Evolutionary conservation across 30 jellyfish, hydroid and myxozoan genomes (phyloP).

Genomic region (Hydractinia symbiolongicarpus): DNA sequence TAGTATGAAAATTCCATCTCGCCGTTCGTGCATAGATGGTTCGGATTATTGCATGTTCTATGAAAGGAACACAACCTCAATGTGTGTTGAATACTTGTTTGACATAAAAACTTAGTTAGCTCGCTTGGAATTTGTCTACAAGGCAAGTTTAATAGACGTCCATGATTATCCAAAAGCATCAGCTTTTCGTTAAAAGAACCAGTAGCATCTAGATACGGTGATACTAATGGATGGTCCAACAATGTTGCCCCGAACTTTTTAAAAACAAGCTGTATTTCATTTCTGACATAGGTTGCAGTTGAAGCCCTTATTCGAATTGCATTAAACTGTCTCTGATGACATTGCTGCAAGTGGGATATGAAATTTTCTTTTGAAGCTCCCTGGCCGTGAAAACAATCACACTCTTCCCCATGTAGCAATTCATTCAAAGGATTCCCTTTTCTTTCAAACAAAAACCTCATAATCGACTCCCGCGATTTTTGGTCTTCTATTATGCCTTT

Average conservation of each 20-base stretch:
- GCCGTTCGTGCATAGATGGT: neutral
- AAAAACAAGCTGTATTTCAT: neutral
- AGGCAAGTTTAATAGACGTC: neutral
- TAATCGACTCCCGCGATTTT: neutral
- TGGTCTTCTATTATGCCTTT: neutral
- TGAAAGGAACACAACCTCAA: constrained; percentile 3
- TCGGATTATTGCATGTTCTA: neutral
- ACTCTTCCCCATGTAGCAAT: neutral
- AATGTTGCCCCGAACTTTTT: neutral
- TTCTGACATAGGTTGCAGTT: neutral
- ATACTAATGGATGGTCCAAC: neutral
- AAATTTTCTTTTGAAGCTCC: neutral
- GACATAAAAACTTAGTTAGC: constrained; percentile 4
- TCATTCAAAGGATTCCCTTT: neutral
- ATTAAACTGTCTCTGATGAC: neutral
- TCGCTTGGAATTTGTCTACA: neutral
- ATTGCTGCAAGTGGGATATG: neutral
- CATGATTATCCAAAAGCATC: neutral
- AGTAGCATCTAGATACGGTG: neutral
- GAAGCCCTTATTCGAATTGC: neutral
- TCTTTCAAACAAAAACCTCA: neutral
- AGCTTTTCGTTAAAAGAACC: neutral
- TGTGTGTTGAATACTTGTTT: neutral
- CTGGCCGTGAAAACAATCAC: neutral
- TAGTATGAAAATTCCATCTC: constrained; percentile 6